Conservation (phyloP, 2,113 vertebrate genomes). For the Podiceps cristatus region DNA sequence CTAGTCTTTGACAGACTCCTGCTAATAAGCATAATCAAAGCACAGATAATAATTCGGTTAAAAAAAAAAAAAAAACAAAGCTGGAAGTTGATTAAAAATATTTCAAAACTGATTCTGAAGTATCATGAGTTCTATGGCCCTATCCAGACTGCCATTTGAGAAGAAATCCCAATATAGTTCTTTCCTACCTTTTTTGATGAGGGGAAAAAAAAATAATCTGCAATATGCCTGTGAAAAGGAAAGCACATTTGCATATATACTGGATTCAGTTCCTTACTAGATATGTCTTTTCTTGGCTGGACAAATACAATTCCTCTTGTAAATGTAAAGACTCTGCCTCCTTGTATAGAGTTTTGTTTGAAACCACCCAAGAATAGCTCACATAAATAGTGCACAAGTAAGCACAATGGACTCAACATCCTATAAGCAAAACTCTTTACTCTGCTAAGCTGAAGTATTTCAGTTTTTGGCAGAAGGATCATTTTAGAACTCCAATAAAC, state of each 20-base stretch:
- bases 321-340: conserved; percentile 5
- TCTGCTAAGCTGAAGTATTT: conserved; percentile 15
- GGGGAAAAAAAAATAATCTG: not conserved
- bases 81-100: not conserved
- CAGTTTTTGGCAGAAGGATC: conserved; percentile 53
- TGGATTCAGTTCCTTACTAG: not conserved
- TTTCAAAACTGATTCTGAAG: not conserved
- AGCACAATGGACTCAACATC: conserved; percentile 39
- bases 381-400: conserved; percentile 9
- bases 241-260: not conserved
- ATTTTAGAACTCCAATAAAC: conserved; percentile 55
- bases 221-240: not conserved
- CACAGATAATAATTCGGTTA: not conserved
- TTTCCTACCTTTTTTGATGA: not conserved
- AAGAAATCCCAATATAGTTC: not conserved
- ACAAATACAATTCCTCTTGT: conserved; percentile 14
- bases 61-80: not conserved
- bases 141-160: not conserved
- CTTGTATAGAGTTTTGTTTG: not conserved
- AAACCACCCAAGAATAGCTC: conserved; percentile 45
- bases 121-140: not conserved
- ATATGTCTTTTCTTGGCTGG: not conserved
- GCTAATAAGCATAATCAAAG: not conserved
- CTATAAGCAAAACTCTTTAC: conserved; percentile 32
- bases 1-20: not conserved